Evolutionary conservation across 1,140 invertebrate species (phyloP).

Genomic region (Heterodera carotae): DNA sequence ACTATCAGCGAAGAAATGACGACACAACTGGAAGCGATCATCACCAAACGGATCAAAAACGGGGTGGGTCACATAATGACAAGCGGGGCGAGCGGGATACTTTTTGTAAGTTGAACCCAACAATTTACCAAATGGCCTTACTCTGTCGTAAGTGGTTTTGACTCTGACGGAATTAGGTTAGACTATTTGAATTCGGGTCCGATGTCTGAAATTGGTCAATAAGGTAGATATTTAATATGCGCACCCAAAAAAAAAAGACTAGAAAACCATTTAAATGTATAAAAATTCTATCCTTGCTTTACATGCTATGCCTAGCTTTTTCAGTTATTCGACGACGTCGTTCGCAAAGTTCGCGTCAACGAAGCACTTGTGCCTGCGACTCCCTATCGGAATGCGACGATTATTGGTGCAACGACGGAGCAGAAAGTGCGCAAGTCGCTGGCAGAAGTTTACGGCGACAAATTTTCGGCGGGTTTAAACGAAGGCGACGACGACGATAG

Average conservation of each 20-base stretch:
- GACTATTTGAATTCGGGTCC: too few species aligned
- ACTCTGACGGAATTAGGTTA: too few species aligned
- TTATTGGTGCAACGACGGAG: slow-evolving; percentile 87
- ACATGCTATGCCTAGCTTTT: slow-evolving; percentile 24
- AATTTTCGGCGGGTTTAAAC: slow-evolving; percentile 65
- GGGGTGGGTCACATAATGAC: slow-evolving; percentile 67
- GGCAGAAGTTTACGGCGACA: slow-evolving; percentile 85
- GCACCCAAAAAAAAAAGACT: too few species aligned
- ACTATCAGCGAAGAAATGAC: slow-evolving; percentile 88
- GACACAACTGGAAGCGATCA: slow-evolving; percentile 83
- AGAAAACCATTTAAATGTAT: too few species aligned
- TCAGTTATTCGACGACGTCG: slow-evolving; percentile 87
- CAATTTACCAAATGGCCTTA: too few species aligned
- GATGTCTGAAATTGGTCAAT: too few species aligned
- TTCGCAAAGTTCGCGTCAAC: slow-evolving; percentile 82
- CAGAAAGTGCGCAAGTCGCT: slow-evolving; percentile 81
- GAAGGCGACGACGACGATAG: slow-evolving; percentile 79
- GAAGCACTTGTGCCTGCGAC: slow-evolving; percentile 73
- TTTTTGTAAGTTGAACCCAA: too few species aligned
- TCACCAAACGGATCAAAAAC: slow-evolving; percentile 86
- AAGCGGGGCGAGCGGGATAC: neutral
- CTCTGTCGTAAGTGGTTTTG: too few species aligned
- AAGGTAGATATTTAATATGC: too few species aligned
- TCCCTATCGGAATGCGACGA: slow-evolving; percentile 84
- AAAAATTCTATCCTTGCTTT: slow-evolving; percentile 18